A percentile compares a stretch with the other conserved stretches of the same genome.
Evolutionary conservation across 1,140 invertebrate species (phyloP).

Genomic region (Panulirus ornatus): DNA sequence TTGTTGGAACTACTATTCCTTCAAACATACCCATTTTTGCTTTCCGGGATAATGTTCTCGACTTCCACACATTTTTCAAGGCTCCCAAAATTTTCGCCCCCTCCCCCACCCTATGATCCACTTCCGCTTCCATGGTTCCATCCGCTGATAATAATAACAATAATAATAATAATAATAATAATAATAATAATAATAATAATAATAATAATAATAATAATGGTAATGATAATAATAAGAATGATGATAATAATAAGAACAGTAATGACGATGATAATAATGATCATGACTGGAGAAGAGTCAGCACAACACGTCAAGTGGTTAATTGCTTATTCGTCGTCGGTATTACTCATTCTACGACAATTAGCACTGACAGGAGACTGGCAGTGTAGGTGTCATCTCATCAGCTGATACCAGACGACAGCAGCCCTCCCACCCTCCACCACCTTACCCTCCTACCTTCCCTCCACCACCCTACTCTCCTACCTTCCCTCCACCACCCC

Average conservation of each 20-base stretch:
- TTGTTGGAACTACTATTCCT: too few species aligned
- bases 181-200: constrained; percentile 24
- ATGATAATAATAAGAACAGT: too few species aligned
- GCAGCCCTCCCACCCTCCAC: background rate
- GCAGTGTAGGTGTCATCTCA: background rate
- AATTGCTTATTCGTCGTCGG: background rate
- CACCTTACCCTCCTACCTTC: background rate
- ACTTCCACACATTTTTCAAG: too few species aligned
- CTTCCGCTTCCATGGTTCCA: too few species aligned
- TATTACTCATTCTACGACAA: background rate
- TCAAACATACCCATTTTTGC: too few species aligned
- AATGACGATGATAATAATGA: too few species aligned
- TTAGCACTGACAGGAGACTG: background rate
- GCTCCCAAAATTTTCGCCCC: too few species aligned
- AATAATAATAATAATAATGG: constrained; percentile 6
- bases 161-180: constrained; percentile 3
- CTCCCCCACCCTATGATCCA: too few species aligned
- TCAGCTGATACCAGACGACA: background rate
- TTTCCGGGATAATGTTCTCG: too few species aligned
- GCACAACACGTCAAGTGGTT: background rate
- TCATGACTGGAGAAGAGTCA: background rate
- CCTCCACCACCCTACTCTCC: background rate
- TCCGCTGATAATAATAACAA: background rate
- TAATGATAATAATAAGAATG: too few species aligned
- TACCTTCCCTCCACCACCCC: background rate